These are phyloP conservation scores for Lutjanus argentimaculatus DNA, from an alignment of 2,797 vertebrate genomes.

Conservation along the genomic window DNA sequence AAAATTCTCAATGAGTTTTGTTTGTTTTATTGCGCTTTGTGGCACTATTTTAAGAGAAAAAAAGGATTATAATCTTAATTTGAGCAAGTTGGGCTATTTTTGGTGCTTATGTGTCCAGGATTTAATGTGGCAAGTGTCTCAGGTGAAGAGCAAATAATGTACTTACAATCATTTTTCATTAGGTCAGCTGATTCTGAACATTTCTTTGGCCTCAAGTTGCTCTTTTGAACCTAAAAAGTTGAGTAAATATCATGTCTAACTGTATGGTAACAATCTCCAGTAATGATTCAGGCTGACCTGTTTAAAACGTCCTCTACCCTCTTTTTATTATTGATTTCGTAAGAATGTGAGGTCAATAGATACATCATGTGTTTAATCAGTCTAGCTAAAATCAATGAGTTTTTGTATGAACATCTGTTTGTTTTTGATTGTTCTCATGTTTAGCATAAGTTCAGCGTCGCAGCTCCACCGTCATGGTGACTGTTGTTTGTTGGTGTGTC, in stretches of 20 bases:
- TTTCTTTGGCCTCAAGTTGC: not conserved
- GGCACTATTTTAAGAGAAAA: not conserved
- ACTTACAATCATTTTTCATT: not conserved
- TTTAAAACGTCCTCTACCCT: slow-evolving; percentile 53
- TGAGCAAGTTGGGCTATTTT: not conserved
- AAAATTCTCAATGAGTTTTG: not conserved
- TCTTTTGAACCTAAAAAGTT: slow-evolving; percentile 6
- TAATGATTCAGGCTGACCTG: slow-evolving; percentile 38
- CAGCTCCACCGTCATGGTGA: not conserved
- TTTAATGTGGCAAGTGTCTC: not conserved
- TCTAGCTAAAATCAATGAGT: slow-evolving; percentile 38
- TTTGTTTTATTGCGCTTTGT: not conserved
- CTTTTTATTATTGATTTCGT: slow-evolving; percentile 65
- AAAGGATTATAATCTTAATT: not conserved
- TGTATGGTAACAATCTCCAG: not conserved
- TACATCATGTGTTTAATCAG: slow-evolving; percentile 47
- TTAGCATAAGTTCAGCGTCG: not conserved
- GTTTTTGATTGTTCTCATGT: slow-evolving; percentile 2
- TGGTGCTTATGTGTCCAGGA: not conserved
- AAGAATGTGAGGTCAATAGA: slow-evolving; percentile 58
- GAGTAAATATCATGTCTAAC: not conserved
- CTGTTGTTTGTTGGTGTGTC: not conserved
- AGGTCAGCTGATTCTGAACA: not conserved
- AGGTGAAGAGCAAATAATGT: not conserved
- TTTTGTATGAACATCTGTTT: not conserved